Percentiles rank a stretch among this genome's conserved stretches.
phyloP scores from a whole-genome alignment of 2,797 vertebrate species.

The Atherinosoma microstoma region DNA sequence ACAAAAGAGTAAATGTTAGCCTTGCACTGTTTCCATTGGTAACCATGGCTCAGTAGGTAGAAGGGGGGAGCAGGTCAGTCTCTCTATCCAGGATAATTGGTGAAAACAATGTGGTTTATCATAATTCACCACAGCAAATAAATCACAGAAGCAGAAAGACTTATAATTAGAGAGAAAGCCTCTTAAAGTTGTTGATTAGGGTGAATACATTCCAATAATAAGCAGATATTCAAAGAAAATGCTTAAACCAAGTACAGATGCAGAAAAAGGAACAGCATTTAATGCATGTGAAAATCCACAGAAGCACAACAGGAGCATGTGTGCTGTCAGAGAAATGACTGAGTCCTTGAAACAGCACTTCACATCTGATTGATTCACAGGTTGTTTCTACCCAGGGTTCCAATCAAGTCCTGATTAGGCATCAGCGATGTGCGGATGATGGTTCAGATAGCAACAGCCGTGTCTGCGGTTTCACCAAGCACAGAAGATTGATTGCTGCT shows the following conservation, averaged over 20 bases:
- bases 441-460: conserved; percentile 57
- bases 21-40: conserved; percentile 82
- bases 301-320: conserved; percentile 32
- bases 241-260: conserved; percentile 5
- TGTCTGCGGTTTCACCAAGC: conserved; percentile 46
- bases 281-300: conserved; percentile 14
- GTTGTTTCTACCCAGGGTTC: conserved; percentile 71
- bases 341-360: conserved; percentile 67
- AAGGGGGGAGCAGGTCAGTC: conserved; percentile 71
- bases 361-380: conserved; percentile 77
- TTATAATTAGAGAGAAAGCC: conserved; percentile 49
- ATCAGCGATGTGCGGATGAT: conserved; percentile 63
- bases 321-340: conserved; percentile 44
- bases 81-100: conserved; percentile 63
- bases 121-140: conserved; percentile 62
- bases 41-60: conserved; percentile 73
- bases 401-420: conserved; percentile 81
- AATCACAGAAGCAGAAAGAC: conserved; percentile 36
- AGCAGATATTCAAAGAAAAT: conserved; percentile 28
- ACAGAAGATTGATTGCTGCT: conserved; percentile 67
- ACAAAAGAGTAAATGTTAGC: conserved; percentile 81
- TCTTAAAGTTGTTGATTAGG: conserved; percentile 36
- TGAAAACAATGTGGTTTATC: conserved; percentile 67
- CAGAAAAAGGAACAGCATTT: conserved; percentile 11
- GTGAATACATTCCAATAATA: conserved; percentile 34